Evolutionary conservation across 2,113 vertebrate genomes (phyloP), one percentile per base, ranked within the genome.

Genomic region (Pseudopodoces humilis): DNA sequence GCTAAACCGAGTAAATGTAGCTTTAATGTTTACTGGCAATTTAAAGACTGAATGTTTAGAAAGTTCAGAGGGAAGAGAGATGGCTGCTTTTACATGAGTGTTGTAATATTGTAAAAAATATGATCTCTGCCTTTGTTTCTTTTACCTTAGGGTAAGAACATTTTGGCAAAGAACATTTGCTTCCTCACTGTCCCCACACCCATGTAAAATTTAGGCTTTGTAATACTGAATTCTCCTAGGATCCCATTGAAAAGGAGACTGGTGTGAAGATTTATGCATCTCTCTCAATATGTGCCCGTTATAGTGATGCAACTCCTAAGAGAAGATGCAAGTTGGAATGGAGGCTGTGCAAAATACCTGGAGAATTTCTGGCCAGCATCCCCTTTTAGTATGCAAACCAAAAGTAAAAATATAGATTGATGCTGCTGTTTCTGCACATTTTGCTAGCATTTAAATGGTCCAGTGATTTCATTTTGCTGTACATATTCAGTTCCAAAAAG

Each of bases 11-110:
- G 39, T 94, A 94, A 92, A 92, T 80, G 58, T 71, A 90, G 63
- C 85, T 97, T 94, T 95, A 83, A 67, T 76, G 47, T 89, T 96
- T 97, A 89, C 76, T 83, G 68, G 76, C 39, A 94, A 86, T 92
- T 91, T 59, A 37, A 88, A 77, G 44, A 52, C 44, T 19, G 78
- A 81, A 20, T 91, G 37, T 31, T 52, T 75, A 81, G 77, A 93
- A 83, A 91, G 81, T 81, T 96, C 79, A 86, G 82, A 96, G 60
- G 56, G 75, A 83, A 91, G 90, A 95, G 75, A 86, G 85, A 83
- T 22, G n/a, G 20, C 88, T 90, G 64, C 88, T 97, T 96, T 97
- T 85, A 92, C 46, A 83, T 74, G 43, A 60, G 10, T 27, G 21
- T 69, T 85, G 33, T 64, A 53, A 43, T 58, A 80, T 35, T 62